Evolutionary conservation across 2,888 invertebrate species (phyloP), one percentile per base, ranked within the genome.

Genomic region (Athripsodes cinereus): DNA sequence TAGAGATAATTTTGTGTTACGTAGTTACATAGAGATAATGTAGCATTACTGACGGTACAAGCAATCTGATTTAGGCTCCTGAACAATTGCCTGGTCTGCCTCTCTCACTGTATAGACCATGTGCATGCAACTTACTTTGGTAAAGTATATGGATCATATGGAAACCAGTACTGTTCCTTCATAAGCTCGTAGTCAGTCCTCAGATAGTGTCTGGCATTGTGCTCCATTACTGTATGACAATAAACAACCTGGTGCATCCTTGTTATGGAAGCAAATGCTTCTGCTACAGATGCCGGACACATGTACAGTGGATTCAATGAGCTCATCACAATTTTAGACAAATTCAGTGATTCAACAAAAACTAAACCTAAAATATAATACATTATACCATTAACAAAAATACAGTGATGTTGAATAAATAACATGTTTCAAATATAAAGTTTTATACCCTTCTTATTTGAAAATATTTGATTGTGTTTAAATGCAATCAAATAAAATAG

Each of bases 401-500:
- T n/a, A n/a, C n/a, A n/a, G n/a, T n/a, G n/a, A n/a, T n/a, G n/a
- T n/a, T n/a, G n/a, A n/a, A n/a, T n/a, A n/a, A n/a, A n/a, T n/a
- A n/a, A n/a, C n/a, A n/a, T n/a, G n/a, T 34, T 34, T 34, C 34
- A 34, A 10, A 34, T 34, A 13, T 34, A 34, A 34, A 10, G 8
- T 34, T 13, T 34, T 81, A 82, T 72, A 91, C 94, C 87, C 76
- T 88, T 88, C 70, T 85, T 85, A 66, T 79, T 83, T 57, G 80
- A 80, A 47, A 92, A 85, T 65, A 97, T 78, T 68, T 95, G 89
- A 66, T 86, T 87, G 70, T 93, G 90, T 60, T 94, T 85, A 71
- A 96, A 96, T 0, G 92, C 89, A 60, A 98, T 86, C 16, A 96
- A 79, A 72, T 97, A 96, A 75, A 98, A 96, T 48, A 96, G 78